Evolutionary conservation across 2,888 invertebrate species (phyloP).

Genomic region (Anticlea derivata): DNA sequence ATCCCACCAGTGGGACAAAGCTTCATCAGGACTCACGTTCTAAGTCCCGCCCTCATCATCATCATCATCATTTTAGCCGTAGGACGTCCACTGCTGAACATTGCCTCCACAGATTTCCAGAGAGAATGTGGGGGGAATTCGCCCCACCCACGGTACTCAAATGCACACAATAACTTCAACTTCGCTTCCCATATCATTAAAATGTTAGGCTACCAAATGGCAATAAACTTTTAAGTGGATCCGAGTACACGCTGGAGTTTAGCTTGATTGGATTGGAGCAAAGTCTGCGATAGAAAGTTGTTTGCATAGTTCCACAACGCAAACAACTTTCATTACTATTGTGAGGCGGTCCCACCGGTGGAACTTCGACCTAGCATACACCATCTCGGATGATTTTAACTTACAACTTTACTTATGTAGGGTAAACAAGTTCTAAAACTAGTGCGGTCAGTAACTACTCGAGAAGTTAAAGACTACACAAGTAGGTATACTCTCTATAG

Average conservation of each 20-base stretch:
- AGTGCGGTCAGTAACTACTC: background rate
- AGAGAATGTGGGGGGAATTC: too few species aligned
- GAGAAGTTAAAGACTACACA: too few species aligned
- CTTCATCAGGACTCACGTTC: too few species aligned
- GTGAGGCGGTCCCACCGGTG: background rate
- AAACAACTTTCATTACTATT: constrained; percentile 5
- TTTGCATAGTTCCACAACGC: background rate
- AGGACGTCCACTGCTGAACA: too few species aligned
- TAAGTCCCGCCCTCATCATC: too few species aligned
- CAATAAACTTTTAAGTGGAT: constrained; percentile 23
- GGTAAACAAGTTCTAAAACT: background rate
- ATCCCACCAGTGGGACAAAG: too few species aligned
- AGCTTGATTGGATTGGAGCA: constrained; percentile 20
- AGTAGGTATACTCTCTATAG: too few species aligned
- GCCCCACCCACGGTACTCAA: background rate
- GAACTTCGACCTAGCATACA: background rate
- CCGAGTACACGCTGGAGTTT: constrained; percentile 12
- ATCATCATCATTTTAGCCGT: too few species aligned
- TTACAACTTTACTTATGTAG: background rate
- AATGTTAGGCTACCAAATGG: constrained; percentile 14
- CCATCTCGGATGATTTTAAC: background rate
- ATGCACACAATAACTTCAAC: constrained; percentile 8
- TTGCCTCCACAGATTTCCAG: too few species aligned
- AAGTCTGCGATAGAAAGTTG: constrained; percentile 4
- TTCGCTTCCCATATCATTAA: constrained; percentile 15